Conservation (phyloP, 2,888 invertebrate genomes). For the Trilocha varians region DNA sequence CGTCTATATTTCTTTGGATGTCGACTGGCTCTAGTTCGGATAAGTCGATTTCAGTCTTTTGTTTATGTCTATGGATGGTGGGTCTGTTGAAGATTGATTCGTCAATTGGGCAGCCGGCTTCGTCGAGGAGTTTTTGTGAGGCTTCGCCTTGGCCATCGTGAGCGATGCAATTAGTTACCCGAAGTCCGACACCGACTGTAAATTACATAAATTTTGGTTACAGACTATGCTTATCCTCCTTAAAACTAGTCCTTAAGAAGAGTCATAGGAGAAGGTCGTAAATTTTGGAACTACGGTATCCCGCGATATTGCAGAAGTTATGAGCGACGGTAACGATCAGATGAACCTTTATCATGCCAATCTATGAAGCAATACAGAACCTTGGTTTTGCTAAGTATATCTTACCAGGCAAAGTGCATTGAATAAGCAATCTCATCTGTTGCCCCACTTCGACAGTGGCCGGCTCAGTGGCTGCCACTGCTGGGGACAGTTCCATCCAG, state of each 20-base stretch:
- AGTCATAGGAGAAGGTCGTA: no score
- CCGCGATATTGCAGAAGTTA: no score
- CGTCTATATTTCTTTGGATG: slow-evolving; percentile 40
- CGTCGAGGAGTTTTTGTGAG: slow-evolving; percentile 81
- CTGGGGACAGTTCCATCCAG: slow-evolving; percentile 80
- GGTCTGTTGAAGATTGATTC: slow-evolving; percentile 75
- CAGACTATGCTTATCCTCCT: no score
- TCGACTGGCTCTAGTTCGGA: slow-evolving; percentile 48
- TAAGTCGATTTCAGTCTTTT: slow-evolving; percentile 51
- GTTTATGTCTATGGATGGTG: slow-evolving; percentile 52
- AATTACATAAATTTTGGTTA: no score
- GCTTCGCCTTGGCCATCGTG: slow-evolving; percentile 85
- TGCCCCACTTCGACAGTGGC: slow-evolving; percentile 81
- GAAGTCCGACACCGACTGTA: slow-evolving; percentile 80
- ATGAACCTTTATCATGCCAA: no score
- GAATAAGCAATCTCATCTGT: slow-evolving; percentile 77
- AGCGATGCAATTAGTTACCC: slow-evolving; percentile 83
- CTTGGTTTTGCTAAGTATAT: not conserved
- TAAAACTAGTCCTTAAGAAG: no score
- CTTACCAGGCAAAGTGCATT: slow-evolving; percentile 76
- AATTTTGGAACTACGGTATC: no score
- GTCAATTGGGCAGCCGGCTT: slow-evolving; percentile 83
- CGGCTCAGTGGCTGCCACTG: slow-evolving; percentile 48
- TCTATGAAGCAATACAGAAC: not conserved
- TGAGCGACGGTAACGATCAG: no score